A percentile compares a stretch with the other conserved stretches of the same genome.
Conservation (phyloP, 2,888 invertebrate genomes). For the Beris chalybata region DNA sequence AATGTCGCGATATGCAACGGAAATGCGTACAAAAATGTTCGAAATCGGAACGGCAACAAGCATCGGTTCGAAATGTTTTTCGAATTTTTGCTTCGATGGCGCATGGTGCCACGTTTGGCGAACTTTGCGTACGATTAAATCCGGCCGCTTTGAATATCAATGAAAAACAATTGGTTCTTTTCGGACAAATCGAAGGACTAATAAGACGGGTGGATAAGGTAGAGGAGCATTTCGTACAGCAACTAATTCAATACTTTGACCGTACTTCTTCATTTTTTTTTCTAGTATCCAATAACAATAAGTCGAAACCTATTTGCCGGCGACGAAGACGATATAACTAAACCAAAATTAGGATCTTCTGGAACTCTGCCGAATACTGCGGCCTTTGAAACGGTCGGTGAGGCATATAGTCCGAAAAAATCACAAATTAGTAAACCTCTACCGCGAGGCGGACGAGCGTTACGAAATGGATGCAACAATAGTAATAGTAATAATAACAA, state of each 20-base stretch:
- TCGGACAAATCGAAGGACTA: slow-evolving; percentile 82
- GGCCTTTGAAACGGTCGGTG: slow-evolving; percentile 24
- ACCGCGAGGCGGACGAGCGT: slow-evolving; percentile 36
- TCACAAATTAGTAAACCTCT: slow-evolving; percentile 38
- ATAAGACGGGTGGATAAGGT: slow-evolving; percentile 81
- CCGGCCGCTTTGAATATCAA: slow-evolving; percentile 76
- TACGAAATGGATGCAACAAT: slow-evolving; percentile 4
- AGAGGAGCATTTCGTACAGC: slow-evolving; percentile 22
- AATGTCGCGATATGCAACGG: slow-evolving; percentile 66
- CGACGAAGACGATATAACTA: slow-evolving; percentile 38
- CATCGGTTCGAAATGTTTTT: slow-evolving; percentile 71
- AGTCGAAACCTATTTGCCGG: slow-evolving; percentile 44
- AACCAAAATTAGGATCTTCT: slow-evolving; percentile 37
- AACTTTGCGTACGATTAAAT: slow-evolving; percentile 72
- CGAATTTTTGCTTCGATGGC: slow-evolving; percentile 76
- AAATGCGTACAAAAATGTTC: slow-evolving; percentile 73
- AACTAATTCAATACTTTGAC: slow-evolving; percentile 1
- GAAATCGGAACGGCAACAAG: slow-evolving; percentile 66
- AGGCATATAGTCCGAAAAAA: background rate
- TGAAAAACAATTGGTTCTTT: slow-evolving; percentile 81
- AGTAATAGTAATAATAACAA: background rate
- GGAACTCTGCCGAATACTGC: slow-evolving; percentile 35
- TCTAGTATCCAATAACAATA: slow-evolving; percentile 61
- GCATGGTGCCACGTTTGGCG: slow-evolving; percentile 74
- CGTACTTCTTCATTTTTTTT: slow-evolving; percentile 24